Evolutionary conservation across 1,140 invertebrate species (phyloP).

Genomic region (Pectinophora gossypiella): DNA sequence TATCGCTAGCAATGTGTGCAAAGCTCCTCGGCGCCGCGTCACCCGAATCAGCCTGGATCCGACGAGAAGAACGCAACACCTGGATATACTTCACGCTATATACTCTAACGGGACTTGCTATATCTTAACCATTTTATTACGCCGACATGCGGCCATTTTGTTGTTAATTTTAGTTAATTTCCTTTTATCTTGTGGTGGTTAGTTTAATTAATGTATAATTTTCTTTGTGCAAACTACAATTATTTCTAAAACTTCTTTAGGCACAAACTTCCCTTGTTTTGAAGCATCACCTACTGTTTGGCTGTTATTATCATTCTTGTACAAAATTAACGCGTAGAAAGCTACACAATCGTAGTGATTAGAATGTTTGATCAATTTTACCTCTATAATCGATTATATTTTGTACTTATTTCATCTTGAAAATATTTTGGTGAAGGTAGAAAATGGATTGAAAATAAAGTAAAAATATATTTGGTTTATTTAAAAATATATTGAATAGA

Average conservation of each 20-base stretch:
- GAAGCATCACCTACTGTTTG: too few relatives aligned
- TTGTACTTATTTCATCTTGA: slow-evolving; percentile 15
- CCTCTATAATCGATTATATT: not conserved
- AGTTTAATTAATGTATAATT: not conserved
- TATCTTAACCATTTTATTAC: slow-evolving; percentile 2
- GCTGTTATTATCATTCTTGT: not conserved
- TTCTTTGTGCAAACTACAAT: not conserved
- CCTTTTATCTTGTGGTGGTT: slow-evolving; percentile 7
- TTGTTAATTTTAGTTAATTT: slow-evolving; percentile 13
- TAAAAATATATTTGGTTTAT: slow-evolving; percentile 4
- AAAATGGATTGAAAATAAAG: slow-evolving; percentile 18
- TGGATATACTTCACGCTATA: too few relatives aligned
- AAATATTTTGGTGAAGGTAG: slow-evolving; percentile 33
- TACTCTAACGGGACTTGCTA: too few relatives aligned
- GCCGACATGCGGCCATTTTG: slow-evolving; percentile 9
- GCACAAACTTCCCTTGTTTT: too few relatives aligned
- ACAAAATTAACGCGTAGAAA: not conserved
- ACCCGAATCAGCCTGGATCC: slow-evolving; percentile 48
- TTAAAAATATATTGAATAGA: slow-evolving; percentile 27
- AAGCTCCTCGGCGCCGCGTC: slow-evolving; percentile 48
- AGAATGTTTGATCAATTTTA: slow-evolving; percentile 15
- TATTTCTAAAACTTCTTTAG: too few relatives aligned
- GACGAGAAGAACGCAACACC: slow-evolving; percentile 17
- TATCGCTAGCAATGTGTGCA: slow-evolving; percentile 69
- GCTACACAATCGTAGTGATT: not conserved